Evolutionary conservation across 2,888 invertebrate genomes (phyloP), one percentile per base, ranked within the genome.

Genomic region (Hoplodrina blanda): DNA sequence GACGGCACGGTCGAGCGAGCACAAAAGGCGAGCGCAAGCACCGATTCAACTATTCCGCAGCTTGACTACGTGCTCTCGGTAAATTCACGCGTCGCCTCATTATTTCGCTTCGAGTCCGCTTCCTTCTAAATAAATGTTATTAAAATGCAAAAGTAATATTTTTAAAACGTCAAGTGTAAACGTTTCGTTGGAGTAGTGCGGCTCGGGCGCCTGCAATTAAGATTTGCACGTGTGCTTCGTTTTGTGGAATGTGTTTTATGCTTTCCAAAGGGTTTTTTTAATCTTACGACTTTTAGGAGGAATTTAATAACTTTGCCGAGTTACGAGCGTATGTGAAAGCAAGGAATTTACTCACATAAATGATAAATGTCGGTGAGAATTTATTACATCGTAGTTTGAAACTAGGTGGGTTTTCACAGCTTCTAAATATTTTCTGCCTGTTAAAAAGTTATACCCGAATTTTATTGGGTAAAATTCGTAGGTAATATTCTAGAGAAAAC

Each of bases 141-240:
- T 92, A 91, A 94, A 93, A 93, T 87, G 91, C 84, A 90, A 90
- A 85, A 93, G 92, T 92, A 91, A 93, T 92, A 92, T 91, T 93
- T 93, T 92, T 88, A 90, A 93, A 91, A 91, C 86, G 87, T 86
- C 82, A 89, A 90, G 87, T 89, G 88, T 85, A 86, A 89, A 86
- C 86, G 87, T 90, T 87, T 85, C 87, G 86, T 86, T 85, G 80
- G 70, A 78, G 74, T 77, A 76, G 71, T 69, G 70, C 72, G 62
- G 80, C 83, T 84, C 84, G 72, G 78, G 87, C 84, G 77, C 81
- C 73, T 88, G 92, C 92, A 93, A 93, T 93, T 93, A 92, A 91
- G 90, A 91, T 89, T 86, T 87, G 78, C 87, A 83, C 85, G 87
- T 86, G 81, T 87, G 85, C 82, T 85, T 85, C 87, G 78, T 87